These are phyloP conservation scores for Drosophila punjabiensis DNA, from an alignment of 1,140 invertebrate genomes.

Conservation along the genomic window DNA sequence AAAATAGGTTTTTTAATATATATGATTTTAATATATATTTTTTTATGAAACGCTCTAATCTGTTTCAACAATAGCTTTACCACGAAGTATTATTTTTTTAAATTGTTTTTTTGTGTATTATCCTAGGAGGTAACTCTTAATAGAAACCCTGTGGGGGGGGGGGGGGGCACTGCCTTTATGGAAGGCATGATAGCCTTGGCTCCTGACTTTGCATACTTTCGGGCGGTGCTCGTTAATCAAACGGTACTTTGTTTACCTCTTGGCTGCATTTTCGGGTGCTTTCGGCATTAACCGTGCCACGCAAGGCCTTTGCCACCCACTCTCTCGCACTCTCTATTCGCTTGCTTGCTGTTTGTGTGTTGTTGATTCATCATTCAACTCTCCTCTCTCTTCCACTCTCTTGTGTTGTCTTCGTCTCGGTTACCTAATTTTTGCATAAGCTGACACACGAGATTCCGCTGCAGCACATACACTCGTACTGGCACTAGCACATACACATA, in stretches of 20 bases:
- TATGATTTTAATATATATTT: not conserved
- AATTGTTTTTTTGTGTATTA: not conserved
- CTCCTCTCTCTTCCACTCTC: slow-evolving; percentile 5
- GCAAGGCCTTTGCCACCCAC: slow-evolving; percentile 21
- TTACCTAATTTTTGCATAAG: slow-evolving; percentile 61
- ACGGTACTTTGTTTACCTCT: slow-evolving; percentile 8
- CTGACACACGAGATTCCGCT: slow-evolving; percentile 36
- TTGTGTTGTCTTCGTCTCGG: slow-evolving; percentile 19
- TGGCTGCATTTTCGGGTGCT: slow-evolving; percentile 14
- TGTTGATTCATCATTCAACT: slow-evolving; percentile 34
- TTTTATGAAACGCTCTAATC: not conserved
- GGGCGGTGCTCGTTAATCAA: slow-evolving; percentile 42
- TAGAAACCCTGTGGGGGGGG: not conserved
- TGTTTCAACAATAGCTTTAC: not conserved
- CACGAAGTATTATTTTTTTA: not conserved
- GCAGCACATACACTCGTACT: slow-evolving; percentile 17
- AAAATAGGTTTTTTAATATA: no score
- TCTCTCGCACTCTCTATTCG: slow-evolving; percentile 2
- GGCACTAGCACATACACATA: not conserved
- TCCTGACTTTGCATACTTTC: slow-evolving; percentile 65
- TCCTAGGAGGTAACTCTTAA: not conserved
- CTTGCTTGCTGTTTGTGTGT: slow-evolving; percentile 13
- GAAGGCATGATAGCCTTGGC: slow-evolving; percentile 9
- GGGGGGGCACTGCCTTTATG: not conserved
- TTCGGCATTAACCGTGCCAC: slow-evolving; percentile 8